Conservation (phyloP, 2,113 vertebrate genomes). For the Plectropomus leopardus region DNA sequence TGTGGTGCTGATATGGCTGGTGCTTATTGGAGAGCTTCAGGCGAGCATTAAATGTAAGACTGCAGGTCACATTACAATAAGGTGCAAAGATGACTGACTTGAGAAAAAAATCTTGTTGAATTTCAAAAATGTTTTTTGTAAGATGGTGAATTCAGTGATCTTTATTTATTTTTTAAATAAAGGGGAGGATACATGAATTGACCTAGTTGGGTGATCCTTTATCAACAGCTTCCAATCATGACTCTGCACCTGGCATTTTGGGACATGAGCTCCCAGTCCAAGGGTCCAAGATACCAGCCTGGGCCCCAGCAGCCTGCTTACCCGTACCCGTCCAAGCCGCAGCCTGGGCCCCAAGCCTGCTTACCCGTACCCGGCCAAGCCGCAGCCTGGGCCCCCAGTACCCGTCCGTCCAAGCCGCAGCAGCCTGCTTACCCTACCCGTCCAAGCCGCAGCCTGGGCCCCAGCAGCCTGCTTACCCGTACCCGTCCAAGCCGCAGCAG, state of each 20-base stretch:
- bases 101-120: no score
- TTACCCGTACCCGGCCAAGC: not conserved
- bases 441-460: not conserved
- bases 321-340: not conserved
- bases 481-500: no score
- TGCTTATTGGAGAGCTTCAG: conserved; percentile 7
- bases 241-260: not conserved
- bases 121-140: not conserved
- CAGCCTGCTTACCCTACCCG: no score
- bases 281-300: not conserved
- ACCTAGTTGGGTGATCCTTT: not conserved
- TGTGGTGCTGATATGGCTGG: conserved; percentile 10
- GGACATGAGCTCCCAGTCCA: not conserved
- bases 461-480: no score
- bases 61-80: not conserved
- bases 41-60: conserved; percentile 7
- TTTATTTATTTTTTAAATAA: not conserved
- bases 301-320: not conserved
- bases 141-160: not conserved
- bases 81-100: no score
- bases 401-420: not conserved
- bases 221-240: not conserved
- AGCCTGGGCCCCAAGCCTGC: not conserved
- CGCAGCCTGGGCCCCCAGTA: no score
- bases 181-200: not conserved